These are phyloP conservation scores for mouse (Mus musculus) DNA, from an alignment of 2,113 vertebrate species.

Conservation along the genomic window GRCm39 chr12:12743501-12744000, in stretches of 20 bases:
- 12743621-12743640: not conserved
- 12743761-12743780: not conserved
- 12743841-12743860: not conserved
- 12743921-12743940: fast-evolving
- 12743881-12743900: not conserved
- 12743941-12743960: fast-evolving
- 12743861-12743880: not conserved
- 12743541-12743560: not conserved
- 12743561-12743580: not conserved
- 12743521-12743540: not conserved
- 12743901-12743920: not conserved
- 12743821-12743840: not conserved
- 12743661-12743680: not conserved
- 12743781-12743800: not conserved
- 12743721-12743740: not conserved
- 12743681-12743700: not conserved
- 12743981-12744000: not conserved
- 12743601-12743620: not conserved
- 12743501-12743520: not conserved
- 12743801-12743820: not conserved
- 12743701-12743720: not conserved
- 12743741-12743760: not conserved
- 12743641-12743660: fast-evolving
- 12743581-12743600: not conserved
- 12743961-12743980: not conserved